A percentile compares a stretch with the other conserved stretches of the same genome.
Conservation (phyloP, 2,797 vertebrate genomes). For the Thaleichthys pacificus region DNA sequence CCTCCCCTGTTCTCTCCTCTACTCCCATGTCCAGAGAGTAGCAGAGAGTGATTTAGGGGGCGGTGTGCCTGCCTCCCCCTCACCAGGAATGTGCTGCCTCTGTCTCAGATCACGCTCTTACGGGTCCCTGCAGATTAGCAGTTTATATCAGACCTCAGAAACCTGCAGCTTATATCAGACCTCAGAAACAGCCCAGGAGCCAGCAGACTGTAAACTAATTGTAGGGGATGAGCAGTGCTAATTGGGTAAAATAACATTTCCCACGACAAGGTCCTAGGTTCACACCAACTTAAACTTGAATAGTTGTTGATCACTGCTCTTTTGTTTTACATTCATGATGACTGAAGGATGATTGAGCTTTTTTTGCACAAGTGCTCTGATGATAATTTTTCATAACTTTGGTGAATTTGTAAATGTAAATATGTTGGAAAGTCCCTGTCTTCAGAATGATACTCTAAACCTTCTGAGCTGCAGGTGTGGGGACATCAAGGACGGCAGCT, state of each 20-base stretch:
- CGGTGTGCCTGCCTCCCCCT: not conserved
- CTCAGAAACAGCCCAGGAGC: not conserved
- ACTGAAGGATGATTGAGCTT: not conserved
- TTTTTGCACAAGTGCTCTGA: not conserved
- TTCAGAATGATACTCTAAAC: too few relatives aligned
- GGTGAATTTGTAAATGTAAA: too few relatives aligned
- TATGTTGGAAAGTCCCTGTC: not conserved
- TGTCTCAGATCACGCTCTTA: not conserved
- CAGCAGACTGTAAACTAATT: too few relatives aligned
- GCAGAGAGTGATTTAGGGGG: slow-evolving; percentile 19
- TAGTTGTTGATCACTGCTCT: not conserved
- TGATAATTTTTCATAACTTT: too few relatives aligned
- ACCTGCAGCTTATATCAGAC: not conserved
- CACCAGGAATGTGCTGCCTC: slow-evolving; percentile 17
- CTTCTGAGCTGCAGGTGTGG: too few relatives aligned
- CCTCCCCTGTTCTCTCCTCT: too few relatives aligned
- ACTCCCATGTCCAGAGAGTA: not conserved
- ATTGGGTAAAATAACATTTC: not conserved
- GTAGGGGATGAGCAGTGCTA: not conserved
- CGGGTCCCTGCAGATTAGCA: too few relatives aligned
- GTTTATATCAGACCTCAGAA: not conserved
- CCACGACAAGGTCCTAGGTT: not conserved
- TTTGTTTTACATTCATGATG: not conserved
- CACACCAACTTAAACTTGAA: not conserved
- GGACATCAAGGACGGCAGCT: too few relatives aligned